Percentiles rank a stretch among this genome's conserved stretches.
phyloP scores from a whole-genome alignment of 2,113 vertebrate species.

The Ivindomyrus marchei region DNA sequence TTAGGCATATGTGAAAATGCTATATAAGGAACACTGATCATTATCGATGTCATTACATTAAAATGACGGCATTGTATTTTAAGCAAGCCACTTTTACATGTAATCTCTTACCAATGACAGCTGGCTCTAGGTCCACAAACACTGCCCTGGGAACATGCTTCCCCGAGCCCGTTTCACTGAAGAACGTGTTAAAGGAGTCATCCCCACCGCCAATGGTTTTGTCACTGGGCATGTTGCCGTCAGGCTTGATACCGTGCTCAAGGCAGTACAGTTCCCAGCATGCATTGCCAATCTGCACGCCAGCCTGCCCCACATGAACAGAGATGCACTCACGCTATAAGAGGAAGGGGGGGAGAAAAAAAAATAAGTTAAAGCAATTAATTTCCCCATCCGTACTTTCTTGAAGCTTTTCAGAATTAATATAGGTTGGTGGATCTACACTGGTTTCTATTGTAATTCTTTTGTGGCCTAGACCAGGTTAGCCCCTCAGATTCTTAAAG shows the following conservation, averaged over 20 bases:
- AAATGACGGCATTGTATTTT: neutral
- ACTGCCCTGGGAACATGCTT: constrained; percentile 54
- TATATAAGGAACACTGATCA: neutral
- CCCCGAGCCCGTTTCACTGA: constrained; percentile 53
- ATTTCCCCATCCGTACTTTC: neutral
- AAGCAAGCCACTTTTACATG: neutral
- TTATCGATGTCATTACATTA: neutral
- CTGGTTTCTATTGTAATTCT: neutral
- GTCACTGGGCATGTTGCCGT: constrained; percentile 45
- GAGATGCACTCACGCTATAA: constrained; percentile 59
- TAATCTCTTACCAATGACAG: constrained; percentile 49
- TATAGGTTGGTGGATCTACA: neutral
- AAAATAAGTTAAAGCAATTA: neutral
- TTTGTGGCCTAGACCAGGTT: neutral
- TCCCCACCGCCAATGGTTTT: constrained; percentile 39
- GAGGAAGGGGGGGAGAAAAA: neutral
- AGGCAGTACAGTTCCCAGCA: constrained; percentile 62
- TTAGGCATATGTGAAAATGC: neutral
- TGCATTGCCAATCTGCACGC: constrained; percentile 61
- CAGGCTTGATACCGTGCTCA: constrained; percentile 57
- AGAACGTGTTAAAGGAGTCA: constrained; percentile 63
- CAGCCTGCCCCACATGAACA: constrained; percentile 55
- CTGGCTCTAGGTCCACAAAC: constrained; percentile 61
- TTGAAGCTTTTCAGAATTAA: neutral
- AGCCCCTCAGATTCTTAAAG: neutral